Base-by-base conservation (phyloP, 2,888 invertebrate genomes). In the Lithophane leautieri region DNA sequence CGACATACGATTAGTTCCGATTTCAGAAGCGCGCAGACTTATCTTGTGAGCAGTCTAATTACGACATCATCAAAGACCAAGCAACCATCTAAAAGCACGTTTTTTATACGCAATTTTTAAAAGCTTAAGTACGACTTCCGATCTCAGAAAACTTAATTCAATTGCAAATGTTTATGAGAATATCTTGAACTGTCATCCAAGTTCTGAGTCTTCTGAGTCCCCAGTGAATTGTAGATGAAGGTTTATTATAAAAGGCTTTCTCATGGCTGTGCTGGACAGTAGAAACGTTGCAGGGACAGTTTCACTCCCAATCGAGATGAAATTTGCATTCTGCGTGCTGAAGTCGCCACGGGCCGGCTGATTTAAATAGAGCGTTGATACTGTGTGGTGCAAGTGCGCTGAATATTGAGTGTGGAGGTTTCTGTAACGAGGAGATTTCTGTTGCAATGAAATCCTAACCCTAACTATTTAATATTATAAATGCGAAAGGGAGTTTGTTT, bases 281-380 rank as follows among this genome's bases (percentile, higher is more conserved):
- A 78, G 83, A 82, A 87, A 83, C 74, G 85, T 86, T 87, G 89
- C 84, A 81, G 85, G 89, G 90, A 92, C 90, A 89, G 90, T 93
- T 93, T 91, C 91, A 84, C 91, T 91, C 88, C 90, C 90, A 91
- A 93, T 94, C 92, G 91, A 93, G 93, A 94, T 93, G 90, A 91
- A 94, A 94, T 94, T 94, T 93, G 93, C 94, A 94, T 94, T 94
- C 93, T 90, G 93, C 93, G 91, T 93, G 92, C 90, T 88, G 87
- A 88, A 90, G 90, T 89, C 91, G 88, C 89, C 82, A 83, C 79
- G 63, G 76, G 82, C 79, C 73, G 79, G 71, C 88, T 90, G 91
- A 91, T 92, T 93, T 93, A 93, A 93, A 93, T 92, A 92, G 91
- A 89, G 88, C 90, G 88, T 85, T 87, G 80, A 81, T 77, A 63